Conservation (phyloP, 1,140 invertebrate species). For the Zaprionus davidi region DNA sequence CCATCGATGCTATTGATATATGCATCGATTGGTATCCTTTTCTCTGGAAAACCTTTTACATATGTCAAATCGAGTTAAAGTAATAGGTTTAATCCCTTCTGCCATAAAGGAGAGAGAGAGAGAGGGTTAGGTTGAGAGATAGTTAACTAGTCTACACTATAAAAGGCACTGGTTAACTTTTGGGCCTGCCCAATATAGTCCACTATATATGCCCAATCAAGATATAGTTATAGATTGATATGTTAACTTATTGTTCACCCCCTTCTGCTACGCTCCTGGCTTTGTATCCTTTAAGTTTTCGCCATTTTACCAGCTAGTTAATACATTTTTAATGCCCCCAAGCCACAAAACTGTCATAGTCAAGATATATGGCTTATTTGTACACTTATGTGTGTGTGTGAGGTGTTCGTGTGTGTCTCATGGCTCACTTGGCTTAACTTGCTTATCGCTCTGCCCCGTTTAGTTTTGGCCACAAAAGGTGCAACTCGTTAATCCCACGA, state of each 20-base stretch:
- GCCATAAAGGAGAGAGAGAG: too few relatives aligned
- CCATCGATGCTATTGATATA: too few relatives aligned
- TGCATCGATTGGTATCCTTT: too few relatives aligned
- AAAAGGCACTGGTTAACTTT: too few relatives aligned
- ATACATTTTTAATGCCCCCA: constrained; percentile 5
- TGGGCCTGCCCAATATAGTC: too few relatives aligned
- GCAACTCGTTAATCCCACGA: neutral
- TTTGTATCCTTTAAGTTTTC: neutral
- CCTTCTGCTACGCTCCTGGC: neutral
- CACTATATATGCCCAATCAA: too few relatives aligned
- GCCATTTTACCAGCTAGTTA: neutral
- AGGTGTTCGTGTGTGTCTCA: neutral
- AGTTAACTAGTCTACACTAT: too few relatives aligned
- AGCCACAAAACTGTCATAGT: neutral
- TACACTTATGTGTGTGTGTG: neutral
- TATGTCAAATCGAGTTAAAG: too few relatives aligned
- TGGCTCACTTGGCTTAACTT: neutral
- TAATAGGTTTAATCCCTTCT: too few relatives aligned
- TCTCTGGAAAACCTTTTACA: too few relatives aligned
- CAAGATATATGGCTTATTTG: constrained; percentile 2
- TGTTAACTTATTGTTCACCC: neutral
- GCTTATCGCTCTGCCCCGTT: neutral
- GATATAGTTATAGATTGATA: neutral
- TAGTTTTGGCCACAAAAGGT: neutral
- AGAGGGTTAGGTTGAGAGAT: too few relatives aligned